These are phyloP conservation scores for Nothura maculosa DNA, from an alignment of 2,797 vertebrate genomes.

Conservation along the genomic window DNA sequence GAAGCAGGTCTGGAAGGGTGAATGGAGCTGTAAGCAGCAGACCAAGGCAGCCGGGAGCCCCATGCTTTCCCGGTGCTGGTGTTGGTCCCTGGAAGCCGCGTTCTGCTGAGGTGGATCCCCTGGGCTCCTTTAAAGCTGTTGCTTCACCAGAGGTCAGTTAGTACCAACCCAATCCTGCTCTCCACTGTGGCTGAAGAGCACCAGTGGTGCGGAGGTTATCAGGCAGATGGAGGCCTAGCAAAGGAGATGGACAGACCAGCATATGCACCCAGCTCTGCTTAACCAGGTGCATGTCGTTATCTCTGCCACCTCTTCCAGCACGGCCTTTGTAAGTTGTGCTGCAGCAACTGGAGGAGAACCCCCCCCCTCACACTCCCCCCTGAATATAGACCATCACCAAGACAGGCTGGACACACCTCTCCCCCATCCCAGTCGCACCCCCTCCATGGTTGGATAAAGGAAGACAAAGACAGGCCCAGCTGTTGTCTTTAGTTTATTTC, in stretches of 20 bases:
- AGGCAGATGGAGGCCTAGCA: not conserved
- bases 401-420: rapidly evolving
- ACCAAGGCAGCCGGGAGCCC: not conserved
- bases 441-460: not conserved
- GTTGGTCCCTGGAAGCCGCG: rapidly evolving
- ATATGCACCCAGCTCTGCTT: not conserved
- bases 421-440: rapidly evolving
- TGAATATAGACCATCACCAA: not conserved
- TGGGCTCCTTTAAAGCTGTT: not conserved
- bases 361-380: not conserved
- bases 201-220: rapidly evolving
- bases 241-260: not conserved
- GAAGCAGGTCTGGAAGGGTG: not conserved
- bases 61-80: not conserved
- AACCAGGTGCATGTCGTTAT: not conserved
- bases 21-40: rapidly evolving
- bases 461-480: not conserved
- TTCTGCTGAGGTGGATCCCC: not conserved
- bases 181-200: not conserved
- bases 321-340: rapidly evolving
- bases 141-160: not conserved
- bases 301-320: rapidly evolving
- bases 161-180: not conserved
- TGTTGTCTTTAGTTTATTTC: constrained; percentile 56
- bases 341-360: not conserved